These are phyloP conservation scores for Spizella passerina DNA, from an alignment of 2,797 vertebrate genomes.

Conservation along the genomic window DNA sequence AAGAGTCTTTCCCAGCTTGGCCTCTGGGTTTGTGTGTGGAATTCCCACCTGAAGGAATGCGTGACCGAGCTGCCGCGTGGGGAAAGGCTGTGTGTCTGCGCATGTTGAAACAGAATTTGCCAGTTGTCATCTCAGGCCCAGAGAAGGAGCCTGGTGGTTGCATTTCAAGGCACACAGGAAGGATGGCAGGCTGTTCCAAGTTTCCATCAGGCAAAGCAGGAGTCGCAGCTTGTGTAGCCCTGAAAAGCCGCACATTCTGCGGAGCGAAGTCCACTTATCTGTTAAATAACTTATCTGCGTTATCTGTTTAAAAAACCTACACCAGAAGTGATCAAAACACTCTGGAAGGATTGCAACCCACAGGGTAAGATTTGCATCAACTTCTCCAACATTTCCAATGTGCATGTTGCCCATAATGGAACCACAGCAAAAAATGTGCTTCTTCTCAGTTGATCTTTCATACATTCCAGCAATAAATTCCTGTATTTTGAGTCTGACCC, in stretches of 20 bases:
- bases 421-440: not conserved
- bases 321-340: not conserved
- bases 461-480: not conserved
- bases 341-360: not conserved
- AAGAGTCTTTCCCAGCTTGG: not conserved
- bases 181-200: rapidly evolving
- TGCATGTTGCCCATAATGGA: rapidly evolving
- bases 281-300: not conserved
- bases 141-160: not conserved
- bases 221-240: rapidly evolving
- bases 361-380: not conserved
- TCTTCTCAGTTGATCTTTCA: not conserved
- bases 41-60: not conserved
- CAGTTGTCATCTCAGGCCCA: not conserved
- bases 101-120: not conserved
- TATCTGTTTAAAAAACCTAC: not conserved
- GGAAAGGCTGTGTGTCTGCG: not conserved
- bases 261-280: not conserved
- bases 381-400: not conserved
- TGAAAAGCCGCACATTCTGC: not conserved
- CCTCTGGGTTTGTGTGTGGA: not conserved
- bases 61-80: rapidly evolving
- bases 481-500: not conserved
- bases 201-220: not conserved
- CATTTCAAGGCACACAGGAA: not conserved